Evolutionary conservation across 2,113 vertebrate species (phyloP).

Genomic region (Eurystomus gularis): DNA sequence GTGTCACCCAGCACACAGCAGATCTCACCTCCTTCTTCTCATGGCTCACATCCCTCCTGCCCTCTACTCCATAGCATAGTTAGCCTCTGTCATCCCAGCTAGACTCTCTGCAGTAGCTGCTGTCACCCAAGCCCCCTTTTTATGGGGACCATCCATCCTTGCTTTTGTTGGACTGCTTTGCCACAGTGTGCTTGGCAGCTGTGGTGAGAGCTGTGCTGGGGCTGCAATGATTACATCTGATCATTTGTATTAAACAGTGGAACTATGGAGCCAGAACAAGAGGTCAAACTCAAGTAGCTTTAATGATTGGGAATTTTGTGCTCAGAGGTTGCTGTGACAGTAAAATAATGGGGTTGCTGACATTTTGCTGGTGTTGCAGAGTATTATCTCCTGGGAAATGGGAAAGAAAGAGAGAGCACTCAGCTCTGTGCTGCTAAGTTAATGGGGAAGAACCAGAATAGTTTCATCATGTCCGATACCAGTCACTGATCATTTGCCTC

Average conservation of each 20-base stretch:
- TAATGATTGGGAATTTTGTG: neutral
- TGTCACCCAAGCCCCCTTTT: neutral
- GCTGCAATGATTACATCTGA: neutral
- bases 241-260: neutral
- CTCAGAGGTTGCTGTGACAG: neutral
- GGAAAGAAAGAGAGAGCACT: neutral
- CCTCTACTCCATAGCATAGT: fast-evolving
- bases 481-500: neutral
- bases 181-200: neutral
- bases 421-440: neutral
- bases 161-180: neutral
- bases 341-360: neutral
- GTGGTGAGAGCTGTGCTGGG: neutral
- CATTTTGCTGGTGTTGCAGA: neutral
- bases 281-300: neutral
- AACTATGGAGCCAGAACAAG: neutral
- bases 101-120: neutral
- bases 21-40: neutral
- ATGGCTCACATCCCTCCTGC: neutral
- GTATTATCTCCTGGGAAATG: neutral
- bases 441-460: neutral
- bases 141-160: neutral
- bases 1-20: neutral
- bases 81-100: neutral
- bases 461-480: neutral